Evolutionary conservation across 1,140 invertebrate species (phyloP), one percentile per base, ranked within the genome.

Genomic region (Tigriopus japonicus): DNA sequence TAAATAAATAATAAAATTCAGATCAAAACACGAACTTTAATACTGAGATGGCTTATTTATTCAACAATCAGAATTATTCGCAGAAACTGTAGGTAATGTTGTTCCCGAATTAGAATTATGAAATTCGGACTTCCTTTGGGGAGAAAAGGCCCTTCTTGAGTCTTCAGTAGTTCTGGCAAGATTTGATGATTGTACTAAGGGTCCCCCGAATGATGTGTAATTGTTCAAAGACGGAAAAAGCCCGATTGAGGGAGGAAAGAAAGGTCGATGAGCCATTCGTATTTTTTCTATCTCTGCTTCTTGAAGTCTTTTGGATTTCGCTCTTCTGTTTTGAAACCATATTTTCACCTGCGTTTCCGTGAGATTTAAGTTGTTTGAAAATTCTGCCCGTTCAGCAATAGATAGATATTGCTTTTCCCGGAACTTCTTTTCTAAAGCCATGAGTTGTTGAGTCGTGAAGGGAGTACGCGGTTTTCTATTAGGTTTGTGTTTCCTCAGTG

Each of bases 281-380:
- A 67, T 51, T 71, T 87, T 88, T 72, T 89, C 87, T 65, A 91
- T 81, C 77, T 94, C 90, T 35, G 90, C 89, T 72, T 96, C 90
- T 70, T 94, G 89, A 9, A 95, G 77, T 21, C 91, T 79, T 71
- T 96, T 96, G 65, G 87, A 86, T 73, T 96, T 95, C 55, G 91
- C 91, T 45, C 91, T 75, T 7, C 91, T 79, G 72, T 96, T 96
- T 81, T 96, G 91, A 72, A 95, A 96, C 91, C 91, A 96, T 66
- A 94, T 96, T 79, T 94, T 95, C 58, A 91, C 86, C 82, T 87
- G 87, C 7, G 92, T 97, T 74, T 98, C 94, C 6, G 93, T 96
- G 0, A 98, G 78, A 65, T 90, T 83, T 24, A 98, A 74, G 0
- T 87, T 91, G 1, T 84, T 85, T 1, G 88, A 92, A 73, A 98